Evolutionary conservation across 1,140 invertebrate genomes (phyloP), one percentile per base, ranked within the genome.

Genomic region (Calosoma granatense): DNA sequence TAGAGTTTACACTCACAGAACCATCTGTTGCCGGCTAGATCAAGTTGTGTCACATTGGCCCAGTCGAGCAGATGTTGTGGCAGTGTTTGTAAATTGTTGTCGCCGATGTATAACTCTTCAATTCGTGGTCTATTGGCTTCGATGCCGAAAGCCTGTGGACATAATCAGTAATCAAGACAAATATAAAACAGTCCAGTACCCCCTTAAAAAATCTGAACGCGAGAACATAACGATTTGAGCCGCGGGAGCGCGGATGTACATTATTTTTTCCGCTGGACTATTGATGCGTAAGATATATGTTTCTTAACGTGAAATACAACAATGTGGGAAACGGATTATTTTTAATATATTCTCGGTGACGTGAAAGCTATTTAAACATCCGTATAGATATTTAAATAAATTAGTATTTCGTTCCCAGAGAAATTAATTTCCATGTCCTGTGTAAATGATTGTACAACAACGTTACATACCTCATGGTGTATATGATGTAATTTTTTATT

Each of bases 21-120:
- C 73, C 82, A 79, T 51, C 72, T 74, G 71, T 84, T 84, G 2
- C 74, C 73, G 9, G 70, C 69, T 60, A 82, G 72, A 57, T 76
- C 73, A 20, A 84, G 58, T 1, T 62, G 55, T 9, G 54, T 56
- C 43, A 67, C 56, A 23, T 57, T 60, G 2, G 61, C 56, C 69
- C 67, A 72, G 19, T 59, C 57, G 3, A 67, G 53, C 15, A 70
- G 55, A 12, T 61, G 53, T 47, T 47, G 65, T 26, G 74, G 69
- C 15, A 81, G 63, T 23, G 74, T 72, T 60, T 64, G 76, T 20
- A 80, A 60, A 2, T 74, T 72, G 60, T 79, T 78, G 30, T 78
- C 68, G 54, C 68, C 69, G 20, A 72, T 47, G 47, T 72, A 67
- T 55, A 72, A 12, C 55, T 69, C 57, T 12, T 6, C 3, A 12